These are phyloP conservation scores for Hippocampus kuda DNA, from an alignment of 2,797 vertebrate species.

Conservation along the genomic window DNA sequence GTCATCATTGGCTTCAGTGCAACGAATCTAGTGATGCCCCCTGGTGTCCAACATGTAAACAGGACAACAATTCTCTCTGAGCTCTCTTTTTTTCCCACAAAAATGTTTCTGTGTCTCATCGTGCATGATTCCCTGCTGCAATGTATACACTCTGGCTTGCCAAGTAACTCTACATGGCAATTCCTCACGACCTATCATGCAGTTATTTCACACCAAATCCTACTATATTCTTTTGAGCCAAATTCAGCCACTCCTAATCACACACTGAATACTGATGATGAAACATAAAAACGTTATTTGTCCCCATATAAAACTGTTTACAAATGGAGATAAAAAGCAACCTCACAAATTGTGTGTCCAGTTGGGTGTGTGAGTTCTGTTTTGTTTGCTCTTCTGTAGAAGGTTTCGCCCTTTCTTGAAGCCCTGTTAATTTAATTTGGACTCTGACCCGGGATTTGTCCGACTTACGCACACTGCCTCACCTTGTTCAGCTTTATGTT, in stretches of 20 bases:
- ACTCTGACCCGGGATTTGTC: slow-evolving; percentile 57
- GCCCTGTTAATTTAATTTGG: slow-evolving; percentile 27
- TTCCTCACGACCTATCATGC: too few relatives aligned
- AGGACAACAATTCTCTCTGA: too few relatives aligned
- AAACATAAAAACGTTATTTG: neutral
- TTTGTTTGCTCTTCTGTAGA: slow-evolving; percentile 38
- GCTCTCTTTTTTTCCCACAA: too few relatives aligned
- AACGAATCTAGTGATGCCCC: neutral
- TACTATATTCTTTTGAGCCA: neutral
- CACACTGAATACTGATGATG: neutral
- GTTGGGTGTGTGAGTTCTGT: neutral
- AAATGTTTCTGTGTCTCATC: too few relatives aligned
- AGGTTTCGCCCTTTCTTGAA: slow-evolving; percentile 50
- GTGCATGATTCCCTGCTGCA: too few relatives aligned
- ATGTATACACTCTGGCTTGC: too few relatives aligned
- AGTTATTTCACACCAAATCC: neutral
- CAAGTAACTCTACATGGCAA: too few relatives aligned
- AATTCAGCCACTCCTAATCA: neutral
- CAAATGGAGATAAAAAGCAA: neutral
- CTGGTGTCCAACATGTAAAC: neutral
- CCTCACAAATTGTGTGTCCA: neutral
- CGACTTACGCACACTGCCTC: slow-evolving; percentile 8
- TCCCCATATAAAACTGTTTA: neutral
- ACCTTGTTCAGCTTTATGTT: neutral
- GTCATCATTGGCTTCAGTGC: too few relatives aligned